Base-by-base conservation (phyloP, 2,797 vertebrate species). In the Notolepis coatsorum region DNA sequence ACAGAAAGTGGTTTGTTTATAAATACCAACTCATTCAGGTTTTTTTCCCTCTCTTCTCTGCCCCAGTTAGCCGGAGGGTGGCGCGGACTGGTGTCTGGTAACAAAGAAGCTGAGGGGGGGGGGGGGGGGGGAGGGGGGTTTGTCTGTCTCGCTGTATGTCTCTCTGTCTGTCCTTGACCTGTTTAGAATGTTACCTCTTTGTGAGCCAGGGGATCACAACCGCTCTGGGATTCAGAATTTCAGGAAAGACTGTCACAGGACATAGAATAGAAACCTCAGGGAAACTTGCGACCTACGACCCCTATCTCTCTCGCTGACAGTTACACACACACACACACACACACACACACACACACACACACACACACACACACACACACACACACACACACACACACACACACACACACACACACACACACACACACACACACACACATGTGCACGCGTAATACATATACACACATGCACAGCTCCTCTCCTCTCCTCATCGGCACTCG, bases 161-260 rank as follows among this genome's bases (percentile, higher is more conserved):
- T n/a, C n/a, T n/a, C n/a, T n/a, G n/a, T n/a, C 47, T 2, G 75
- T 79, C 84, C 88, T 88, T 89, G 82, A 86, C 87, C 80, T 69
- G 68, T 37, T 83, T 68, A 68, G 50, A 41, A 82, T 60, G 61
- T 73, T 54, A 23, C 1, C 58, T 74, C 42, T 51, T n/a, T 37
- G 47, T 52, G 64, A 70, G n/a, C 13, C 12, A 41, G 46, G 57
- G 35, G 8, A 61, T 73, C 45, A 63, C 73, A 82, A 83, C 75
- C 71, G 74, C 70, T 88, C 72, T n/a, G 52, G 71, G 75, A 77
- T n/a, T n/a, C n/a, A 28, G 60, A n/a, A 74, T 81, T 87, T 79
- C 27, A 72, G 68, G 41, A 67, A 62, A 80, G 73, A 85, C 81
- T 87, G 86, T 89, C 86, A 84, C 64, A 75, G 64, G 74, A 89